Evolutionary conservation across 2,888 invertebrate genomes (phyloP).

Genomic region (Choreutis nemorana): DNA sequence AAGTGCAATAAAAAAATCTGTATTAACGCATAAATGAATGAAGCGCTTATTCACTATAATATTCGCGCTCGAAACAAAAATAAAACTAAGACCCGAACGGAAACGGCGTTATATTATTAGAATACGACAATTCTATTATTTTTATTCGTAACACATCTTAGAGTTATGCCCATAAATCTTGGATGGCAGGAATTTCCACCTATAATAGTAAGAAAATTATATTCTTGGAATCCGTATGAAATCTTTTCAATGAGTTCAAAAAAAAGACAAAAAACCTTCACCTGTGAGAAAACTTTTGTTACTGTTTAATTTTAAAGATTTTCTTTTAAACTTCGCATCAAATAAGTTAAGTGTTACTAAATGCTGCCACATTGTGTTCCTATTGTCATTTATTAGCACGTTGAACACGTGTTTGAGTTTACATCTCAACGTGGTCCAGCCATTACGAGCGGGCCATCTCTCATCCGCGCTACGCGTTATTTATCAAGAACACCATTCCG

Average conservation of each 20-base stretch:
- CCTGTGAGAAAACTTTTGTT: too few species aligned
- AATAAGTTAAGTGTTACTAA: background rate
- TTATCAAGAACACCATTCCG: constrained; percentile 47
- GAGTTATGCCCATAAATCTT: constrained; percentile 58
- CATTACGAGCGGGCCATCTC: constrained; percentile 37
- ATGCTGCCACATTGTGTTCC: background rate
- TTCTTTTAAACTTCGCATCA: background rate
- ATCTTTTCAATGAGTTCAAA: too few species aligned
- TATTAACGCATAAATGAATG: constrained; percentile 2
- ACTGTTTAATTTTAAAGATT: background rate
- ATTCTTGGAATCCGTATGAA: constrained; percentile 56
- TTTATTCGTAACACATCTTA: constrained; percentile 63
- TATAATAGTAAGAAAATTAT: constrained; percentile 31
- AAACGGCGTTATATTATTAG: constrained; percentile 63
- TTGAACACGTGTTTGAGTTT: constrained; percentile 20
- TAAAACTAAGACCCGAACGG: constrained; percentile 60
- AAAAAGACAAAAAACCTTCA: too few species aligned
- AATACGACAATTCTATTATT: constrained; percentile 66
- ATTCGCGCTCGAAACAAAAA: constrained; percentile 59
- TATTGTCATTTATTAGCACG: constrained; percentile 20
- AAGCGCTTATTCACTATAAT: constrained; percentile 40
- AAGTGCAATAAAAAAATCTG: too few species aligned
- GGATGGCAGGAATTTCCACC: constrained; percentile 34
- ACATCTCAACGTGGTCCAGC: constrained; percentile 24
- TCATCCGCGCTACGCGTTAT: constrained; percentile 44